A percentile compares a stretch with the other conserved stretches of the same genome.
Evolutionary conservation across 92 coral and sea anemone genomes (phyloP).

Genomic region (Porites lobata): DNA sequence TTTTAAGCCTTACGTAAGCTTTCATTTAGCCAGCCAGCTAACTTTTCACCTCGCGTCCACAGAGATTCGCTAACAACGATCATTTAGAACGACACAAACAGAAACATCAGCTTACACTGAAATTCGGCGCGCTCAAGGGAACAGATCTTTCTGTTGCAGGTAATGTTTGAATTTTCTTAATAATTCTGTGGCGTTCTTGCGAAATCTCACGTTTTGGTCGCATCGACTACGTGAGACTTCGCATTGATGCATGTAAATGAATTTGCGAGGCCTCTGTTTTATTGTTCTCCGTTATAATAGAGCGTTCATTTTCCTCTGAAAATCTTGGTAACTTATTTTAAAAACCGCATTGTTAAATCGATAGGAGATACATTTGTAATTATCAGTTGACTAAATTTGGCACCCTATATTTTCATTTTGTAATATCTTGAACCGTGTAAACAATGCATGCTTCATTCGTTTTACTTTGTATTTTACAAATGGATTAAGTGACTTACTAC

Average conservation of each 20-base stretch:
- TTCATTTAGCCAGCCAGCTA: slow-evolving; percentile 66
- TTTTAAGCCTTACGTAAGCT: slow-evolving; percentile 92
- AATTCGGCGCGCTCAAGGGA: slow-evolving; percentile 82
- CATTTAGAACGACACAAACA: slow-evolving; percentile 98
- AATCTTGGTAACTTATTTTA: not conserved
- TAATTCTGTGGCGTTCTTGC: not conserved
- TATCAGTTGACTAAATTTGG: too few relatives aligned
- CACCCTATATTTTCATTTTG: too few relatives aligned
- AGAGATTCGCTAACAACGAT: slow-evolving; percentile 99
- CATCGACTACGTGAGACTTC: not conserved
- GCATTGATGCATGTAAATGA: not conserved
- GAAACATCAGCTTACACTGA: slow-evolving; percentile 91
- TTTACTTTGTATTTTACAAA: too few relatives aligned
- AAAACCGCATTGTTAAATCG: too few relatives aligned
- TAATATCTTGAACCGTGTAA: too few relatives aligned
- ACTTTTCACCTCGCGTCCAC: slow-evolving; percentile 36
- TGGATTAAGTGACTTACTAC: too few relatives aligned
- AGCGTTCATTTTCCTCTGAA: not conserved
- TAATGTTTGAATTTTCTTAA: slow-evolving; percentile 17
- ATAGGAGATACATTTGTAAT: too few relatives aligned
- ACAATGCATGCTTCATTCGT: too few relatives aligned
- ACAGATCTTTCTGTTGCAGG: slow-evolving; percentile 82
- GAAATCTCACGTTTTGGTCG: not conserved
- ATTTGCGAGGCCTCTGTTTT: not conserved
- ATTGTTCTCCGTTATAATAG: not conserved